phyloP scores from a whole-genome alignment of 2,888 invertebrate species.

The Spialia ferax region DNA sequence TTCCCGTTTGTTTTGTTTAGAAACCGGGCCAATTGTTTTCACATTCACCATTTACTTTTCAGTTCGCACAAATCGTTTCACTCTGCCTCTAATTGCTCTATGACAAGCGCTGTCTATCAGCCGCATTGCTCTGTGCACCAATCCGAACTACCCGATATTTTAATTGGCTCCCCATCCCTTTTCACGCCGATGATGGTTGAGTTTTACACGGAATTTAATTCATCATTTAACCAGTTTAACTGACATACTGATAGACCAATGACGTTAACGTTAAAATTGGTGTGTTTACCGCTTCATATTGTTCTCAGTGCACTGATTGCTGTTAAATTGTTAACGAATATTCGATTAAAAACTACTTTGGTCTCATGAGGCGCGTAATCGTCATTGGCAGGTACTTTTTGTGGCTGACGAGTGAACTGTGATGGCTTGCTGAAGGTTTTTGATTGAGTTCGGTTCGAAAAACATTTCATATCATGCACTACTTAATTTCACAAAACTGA shows the following conservation, averaged over 20 bases:
- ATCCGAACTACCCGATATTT: constrained; percentile 56
- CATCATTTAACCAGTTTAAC: constrained; percentile 64
- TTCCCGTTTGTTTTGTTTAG: constrained; percentile 26
- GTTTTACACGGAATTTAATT: constrained; percentile 66
- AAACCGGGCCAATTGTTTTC: constrained; percentile 36
- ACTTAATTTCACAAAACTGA: too few relatives aligned
- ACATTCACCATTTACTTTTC: constrained; percentile 32
- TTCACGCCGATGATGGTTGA: constrained; percentile 54
- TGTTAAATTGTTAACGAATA: constrained; percentile 55
- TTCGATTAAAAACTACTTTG: constrained; percentile 49
- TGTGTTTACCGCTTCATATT: constrained; percentile 54
- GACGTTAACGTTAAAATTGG: constrained; percentile 59
- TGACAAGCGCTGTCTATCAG: constrained; percentile 42
- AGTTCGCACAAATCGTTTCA: constrained; percentile 38
- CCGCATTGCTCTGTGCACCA: constrained; percentile 44
- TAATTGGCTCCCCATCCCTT: constrained; percentile 60
- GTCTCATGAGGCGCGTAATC: constrained; percentile 8
- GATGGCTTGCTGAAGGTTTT: neutral
- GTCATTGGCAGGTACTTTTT: constrained; percentile 18
- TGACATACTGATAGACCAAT: constrained; percentile 62
- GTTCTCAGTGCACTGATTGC: constrained; percentile 56
- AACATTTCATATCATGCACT: too few relatives aligned
- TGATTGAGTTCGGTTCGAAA: too few relatives aligned
- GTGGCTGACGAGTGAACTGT: neutral
- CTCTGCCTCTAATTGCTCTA: constrained; percentile 35